Base-by-base conservation (phyloP, 2,797 vertebrate species). In the Novumbra hubbsi region DNA sequence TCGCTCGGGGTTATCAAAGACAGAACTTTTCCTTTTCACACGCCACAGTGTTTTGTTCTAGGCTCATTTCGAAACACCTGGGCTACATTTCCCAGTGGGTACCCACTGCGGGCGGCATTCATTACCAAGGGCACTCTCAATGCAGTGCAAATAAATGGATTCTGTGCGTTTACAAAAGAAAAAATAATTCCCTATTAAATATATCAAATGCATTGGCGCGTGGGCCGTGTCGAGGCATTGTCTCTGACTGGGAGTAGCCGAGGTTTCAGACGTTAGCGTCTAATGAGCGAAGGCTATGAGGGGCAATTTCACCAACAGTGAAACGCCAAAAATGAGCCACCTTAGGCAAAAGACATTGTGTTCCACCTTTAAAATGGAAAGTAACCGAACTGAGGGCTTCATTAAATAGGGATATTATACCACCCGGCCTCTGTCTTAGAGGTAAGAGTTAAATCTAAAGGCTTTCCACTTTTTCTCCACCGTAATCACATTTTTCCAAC, bases 401-500 rank as follows among this genome's bases (percentile, higher is more conserved):
- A 86, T 84, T 83, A 83, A 83, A 75, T 60, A 24, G 72, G 67
- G 73, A 82, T 74, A 80, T 77, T 73, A 60, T 60, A 75, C 74
- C 41, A 41, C 30, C 73, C 66, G 69, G 63, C 71, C 76, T 81
- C 71, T 77, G 75, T 80, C 71, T 60, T 76, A 74, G 76, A 52
- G 48, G 75, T 78, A 79, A 81, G 75, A 71, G 71, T 71, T 75
- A 76, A 74, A 85, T 81, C 82, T 76, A 60, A 86, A 41, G 80
- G 75, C 81, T 80, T 86, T 77, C 87, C 75, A 82, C 85, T 85
- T 81, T 70, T 68, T 83, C 82, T 80, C 83, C 83, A 83, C 80
- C 87, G 83, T 90, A 90, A 91, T 92, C 87, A 89, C 83, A 86
- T 88, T 82, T 89, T 84, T 81, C 76, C 74, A 80, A 81, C 83